phyloP scores from a whole-genome alignment of 2,888 invertebrate genomes.

The Unio delphinus region DNA sequence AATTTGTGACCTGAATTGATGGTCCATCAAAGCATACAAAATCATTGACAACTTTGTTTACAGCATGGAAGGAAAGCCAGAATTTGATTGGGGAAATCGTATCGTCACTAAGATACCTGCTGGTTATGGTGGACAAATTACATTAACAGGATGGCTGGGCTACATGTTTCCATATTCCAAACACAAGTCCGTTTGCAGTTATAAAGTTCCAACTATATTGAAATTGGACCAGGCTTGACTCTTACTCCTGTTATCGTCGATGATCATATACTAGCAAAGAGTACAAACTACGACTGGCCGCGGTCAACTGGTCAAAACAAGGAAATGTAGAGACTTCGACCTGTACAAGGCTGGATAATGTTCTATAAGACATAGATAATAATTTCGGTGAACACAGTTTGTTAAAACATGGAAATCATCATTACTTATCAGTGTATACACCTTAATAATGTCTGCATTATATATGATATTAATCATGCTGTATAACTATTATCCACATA shows the following conservation, averaged over 20 bases:
- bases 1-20: neutral
- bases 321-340: neutral
- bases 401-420: no score
- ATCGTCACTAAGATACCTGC: neutral
- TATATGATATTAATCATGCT: no score
- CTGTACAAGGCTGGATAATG: conserved; percentile 1
- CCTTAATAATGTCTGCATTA: no score
- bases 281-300: neutral
- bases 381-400: no score
- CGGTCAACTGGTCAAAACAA: neutral
- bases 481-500: no score
- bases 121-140: neutral
- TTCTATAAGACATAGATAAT: neutral
- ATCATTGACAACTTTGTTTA: neutral
- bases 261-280: neutral
- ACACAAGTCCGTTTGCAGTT: neutral
- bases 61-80: neutral
- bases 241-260: neutral
- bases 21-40: neutral
- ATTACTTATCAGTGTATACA: no score
- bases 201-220: neutral
- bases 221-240: neutral
- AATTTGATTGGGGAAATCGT: neutral
- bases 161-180: neutral
- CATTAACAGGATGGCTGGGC: neutral